These are phyloP conservation scores for Montipora efflorescens DNA, from an alignment of 64 coral and sea anemone species.

Conservation along the genomic window DNA sequence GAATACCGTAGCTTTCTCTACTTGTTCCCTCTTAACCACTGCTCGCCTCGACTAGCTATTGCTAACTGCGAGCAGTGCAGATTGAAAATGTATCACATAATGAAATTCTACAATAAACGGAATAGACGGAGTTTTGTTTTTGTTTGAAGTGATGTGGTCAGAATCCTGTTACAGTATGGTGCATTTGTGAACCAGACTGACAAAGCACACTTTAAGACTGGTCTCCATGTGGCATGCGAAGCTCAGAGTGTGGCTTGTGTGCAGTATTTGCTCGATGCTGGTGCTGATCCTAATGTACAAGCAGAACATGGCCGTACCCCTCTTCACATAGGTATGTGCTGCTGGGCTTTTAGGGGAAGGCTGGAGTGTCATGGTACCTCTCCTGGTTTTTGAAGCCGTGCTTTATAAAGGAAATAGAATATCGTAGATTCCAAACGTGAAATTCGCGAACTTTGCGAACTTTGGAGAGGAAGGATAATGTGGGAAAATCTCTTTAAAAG, in stretches of 20 bases:
- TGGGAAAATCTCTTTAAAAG: no score
- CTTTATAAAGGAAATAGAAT: no score
- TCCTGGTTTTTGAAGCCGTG: no score
- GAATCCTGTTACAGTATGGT: constrained; percentile 78
- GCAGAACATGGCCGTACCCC: constrained; percentile 84
- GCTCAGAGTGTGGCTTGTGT: constrained; percentile 79
- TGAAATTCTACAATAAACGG: no score
- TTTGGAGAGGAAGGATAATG: no score
- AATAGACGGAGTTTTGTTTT: background rate
- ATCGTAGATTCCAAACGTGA: no score
- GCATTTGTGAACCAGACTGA: constrained; percentile 84
- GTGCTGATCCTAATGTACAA: constrained; percentile 87
- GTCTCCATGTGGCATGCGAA: constrained; percentile 88
- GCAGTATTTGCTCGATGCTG: constrained; percentile 83
- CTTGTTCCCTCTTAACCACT: no score
- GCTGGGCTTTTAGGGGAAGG: background rate
- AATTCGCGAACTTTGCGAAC: no score
- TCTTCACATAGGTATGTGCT: constrained; percentile 79
- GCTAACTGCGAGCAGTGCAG: no score
- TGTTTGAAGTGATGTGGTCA: constrained; percentile 73
- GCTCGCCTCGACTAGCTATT: no score
- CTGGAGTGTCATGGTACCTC: background rate
- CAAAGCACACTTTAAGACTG: constrained; percentile 90
- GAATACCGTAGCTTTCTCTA: no score
- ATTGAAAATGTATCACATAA: no score